These are phyloP conservation scores for Hymenopus coronatus DNA, from an alignment of 2,888 invertebrate species.

Conservation along the genomic window DNA sequence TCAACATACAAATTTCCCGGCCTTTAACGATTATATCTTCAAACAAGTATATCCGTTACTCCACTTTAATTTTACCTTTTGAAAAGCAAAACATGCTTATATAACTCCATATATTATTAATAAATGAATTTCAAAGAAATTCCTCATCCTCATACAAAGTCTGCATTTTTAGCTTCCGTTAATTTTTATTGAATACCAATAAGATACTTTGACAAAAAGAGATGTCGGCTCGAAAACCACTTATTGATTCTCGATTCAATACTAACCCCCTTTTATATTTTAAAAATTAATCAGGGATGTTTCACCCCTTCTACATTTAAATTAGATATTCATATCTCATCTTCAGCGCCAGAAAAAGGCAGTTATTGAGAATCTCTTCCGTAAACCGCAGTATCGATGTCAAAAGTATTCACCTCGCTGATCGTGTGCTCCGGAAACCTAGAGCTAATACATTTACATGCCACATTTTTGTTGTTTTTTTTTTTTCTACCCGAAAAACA, in stretches of 20 bases:
- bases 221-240: not conserved
- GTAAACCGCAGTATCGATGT: not conserved
- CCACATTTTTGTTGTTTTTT: too few species aligned
- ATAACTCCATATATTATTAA: not conserved
- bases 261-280: not conserved
- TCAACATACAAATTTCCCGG: not conserved
- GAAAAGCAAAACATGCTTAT: not conserved
- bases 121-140: not conserved
- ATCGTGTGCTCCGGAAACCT: not conserved
- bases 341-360: not conserved
- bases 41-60: not conserved
- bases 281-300: not conserved
- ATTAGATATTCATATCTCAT: not conserved
- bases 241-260: slow-evolving; percentile 2
- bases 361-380: not conserved
- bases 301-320: not conserved
- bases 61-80: not conserved
- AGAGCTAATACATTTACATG: not conserved
- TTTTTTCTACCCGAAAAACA: too few species aligned
- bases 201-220: not conserved
- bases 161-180: not conserved
- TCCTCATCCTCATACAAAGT: not conserved
- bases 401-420: not conserved
- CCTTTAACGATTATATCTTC: too few species aligned
- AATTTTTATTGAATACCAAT: not conserved